Conservation (phyloP, 1,140 invertebrate species). For the Drosophila trapezifrons region DNA sequence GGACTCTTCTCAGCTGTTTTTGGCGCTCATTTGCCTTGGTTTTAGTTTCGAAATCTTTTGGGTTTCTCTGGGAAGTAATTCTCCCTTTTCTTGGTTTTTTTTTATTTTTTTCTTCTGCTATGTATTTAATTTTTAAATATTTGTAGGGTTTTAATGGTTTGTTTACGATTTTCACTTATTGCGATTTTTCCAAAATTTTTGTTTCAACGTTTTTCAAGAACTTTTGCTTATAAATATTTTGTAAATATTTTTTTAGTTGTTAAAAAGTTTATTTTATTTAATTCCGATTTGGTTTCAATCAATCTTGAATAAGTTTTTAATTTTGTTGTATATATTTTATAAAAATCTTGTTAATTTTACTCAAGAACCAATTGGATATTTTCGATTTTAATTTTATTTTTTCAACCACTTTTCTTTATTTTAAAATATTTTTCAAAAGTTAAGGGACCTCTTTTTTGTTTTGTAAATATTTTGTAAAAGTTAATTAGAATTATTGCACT, state of each 20-base stretch:
- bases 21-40: conserved; percentile 24
- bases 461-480: conserved; percentile 39
- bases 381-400: conserved; percentile 8
- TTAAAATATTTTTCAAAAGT: conserved; percentile 33
- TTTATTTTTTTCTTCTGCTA: background rate
- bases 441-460: conserved; percentile 4
- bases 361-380: conserved; percentile 12
- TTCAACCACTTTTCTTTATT: conserved; percentile 6
- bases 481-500: conserved; percentile 63
- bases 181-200: background rate
- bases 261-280: background rate
- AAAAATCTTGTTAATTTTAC: background rate
- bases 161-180: too few relatives aligned
- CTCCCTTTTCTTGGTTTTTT: background rate
- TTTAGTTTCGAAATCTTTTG: background rate
- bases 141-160: too few relatives aligned
- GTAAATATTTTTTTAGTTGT: background rate
- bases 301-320: conserved; percentile 1
- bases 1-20: conserved; percentile 16
- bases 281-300: background rate
- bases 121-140: background rate
- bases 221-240: background rate
- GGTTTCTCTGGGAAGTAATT: background rate
- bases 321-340: background rate
- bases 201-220: background rate